Evolutionary conservation across 2,888 invertebrate genomes (phyloP).

Genomic region (Sceliomorpha sp.): DNA sequence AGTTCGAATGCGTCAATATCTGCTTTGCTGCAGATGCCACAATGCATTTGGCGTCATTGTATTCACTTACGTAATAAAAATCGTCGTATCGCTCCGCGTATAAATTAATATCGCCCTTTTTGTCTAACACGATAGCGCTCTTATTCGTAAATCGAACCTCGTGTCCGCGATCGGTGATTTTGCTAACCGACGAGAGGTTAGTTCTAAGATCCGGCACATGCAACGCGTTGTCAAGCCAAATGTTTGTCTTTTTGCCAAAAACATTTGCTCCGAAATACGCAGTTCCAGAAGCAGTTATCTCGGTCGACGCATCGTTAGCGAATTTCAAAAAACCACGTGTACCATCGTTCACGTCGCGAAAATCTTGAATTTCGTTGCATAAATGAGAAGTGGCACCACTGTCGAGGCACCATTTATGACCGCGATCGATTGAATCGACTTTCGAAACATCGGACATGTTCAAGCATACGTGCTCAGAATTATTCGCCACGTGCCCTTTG

Average conservation of each 20-base stretch:
- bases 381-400: too few species aligned
- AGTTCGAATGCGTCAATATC: not conserved
- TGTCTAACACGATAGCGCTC: slow-evolving; percentile 8
- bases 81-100: slow-evolving; percentile 15
- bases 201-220: slow-evolving; percentile 26
- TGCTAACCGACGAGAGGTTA: slow-evolving; percentile 27
- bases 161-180: slow-evolving; percentile 16
- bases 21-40: not conserved
- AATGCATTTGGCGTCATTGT: not conserved
- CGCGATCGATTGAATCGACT: too few species aligned
- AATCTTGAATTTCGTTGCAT: too few species aligned
- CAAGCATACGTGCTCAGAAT: too few species aligned
- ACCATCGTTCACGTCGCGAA: too few species aligned
- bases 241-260: slow-evolving; percentile 1
- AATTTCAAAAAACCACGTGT: too few species aligned
- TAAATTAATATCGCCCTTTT: slow-evolving; percentile 6
- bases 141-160: slow-evolving; percentile 14
- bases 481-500: not conserved
- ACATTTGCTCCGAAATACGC: slow-evolving; percentile 2
- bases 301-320: not conserved
- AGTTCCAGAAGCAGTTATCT: not conserved
- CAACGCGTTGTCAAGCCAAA: slow-evolving; percentile 4
- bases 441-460: too few species aligned
- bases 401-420: too few species aligned
- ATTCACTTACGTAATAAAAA: slow-evolving; percentile 14